Conservation (phyloP, 2,113 vertebrate genomes). For the Lynx canadensis region DNA sequence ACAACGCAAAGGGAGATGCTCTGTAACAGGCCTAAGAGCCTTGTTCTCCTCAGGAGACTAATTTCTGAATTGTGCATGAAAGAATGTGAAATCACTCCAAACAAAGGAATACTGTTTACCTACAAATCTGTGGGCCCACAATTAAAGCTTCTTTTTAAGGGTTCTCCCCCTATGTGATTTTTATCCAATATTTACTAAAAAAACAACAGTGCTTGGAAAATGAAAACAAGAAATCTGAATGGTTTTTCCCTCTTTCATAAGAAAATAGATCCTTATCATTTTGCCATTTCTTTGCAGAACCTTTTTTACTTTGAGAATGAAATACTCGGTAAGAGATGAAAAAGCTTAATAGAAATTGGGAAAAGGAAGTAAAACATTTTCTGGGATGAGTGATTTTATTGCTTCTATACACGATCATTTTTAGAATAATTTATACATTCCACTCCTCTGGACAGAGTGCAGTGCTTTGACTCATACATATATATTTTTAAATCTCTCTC, state of each 20-base stretch:
- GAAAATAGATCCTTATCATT: slow-evolving; percentile 65
- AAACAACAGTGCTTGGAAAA: slow-evolving; percentile 4
- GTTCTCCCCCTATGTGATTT: slow-evolving; percentile 49
- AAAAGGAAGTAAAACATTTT: slow-evolving; percentile 52
- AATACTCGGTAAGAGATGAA: slow-evolving; percentile 64
- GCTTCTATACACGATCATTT: slow-evolving; percentile 35
- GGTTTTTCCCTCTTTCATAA: slow-evolving; percentile 64
- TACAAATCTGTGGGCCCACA: slow-evolving; percentile 43
- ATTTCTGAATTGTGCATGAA: slow-evolving; percentile 60
- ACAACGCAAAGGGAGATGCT: slow-evolving; percentile 57
- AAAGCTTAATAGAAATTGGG: slow-evolving; percentile 57
- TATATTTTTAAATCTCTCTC: slow-evolving; percentile 43
- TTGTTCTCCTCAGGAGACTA: slow-evolving; percentile 59
- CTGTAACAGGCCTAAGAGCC: slow-evolving; percentile 12
- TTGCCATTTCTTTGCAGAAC: slow-evolving; percentile 63
- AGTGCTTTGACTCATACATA: slow-evolving; percentile 28
- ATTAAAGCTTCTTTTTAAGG: slow-evolving; percentile 64
- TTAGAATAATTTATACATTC: slow-evolving; percentile 45
- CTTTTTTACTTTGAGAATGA: slow-evolving; percentile 58
- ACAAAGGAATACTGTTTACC: slow-evolving; percentile 65
- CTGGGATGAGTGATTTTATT: slow-evolving; percentile 37
- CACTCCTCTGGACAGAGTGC: not conserved
- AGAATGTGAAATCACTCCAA: slow-evolving; percentile 52
- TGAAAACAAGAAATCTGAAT: slow-evolving; percentile 59
- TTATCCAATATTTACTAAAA: slow-evolving; percentile 53